phyloP scores from a whole-genome alignment of 2,113 vertebrate genomes.

The Tachycineta bicolor region DNA sequence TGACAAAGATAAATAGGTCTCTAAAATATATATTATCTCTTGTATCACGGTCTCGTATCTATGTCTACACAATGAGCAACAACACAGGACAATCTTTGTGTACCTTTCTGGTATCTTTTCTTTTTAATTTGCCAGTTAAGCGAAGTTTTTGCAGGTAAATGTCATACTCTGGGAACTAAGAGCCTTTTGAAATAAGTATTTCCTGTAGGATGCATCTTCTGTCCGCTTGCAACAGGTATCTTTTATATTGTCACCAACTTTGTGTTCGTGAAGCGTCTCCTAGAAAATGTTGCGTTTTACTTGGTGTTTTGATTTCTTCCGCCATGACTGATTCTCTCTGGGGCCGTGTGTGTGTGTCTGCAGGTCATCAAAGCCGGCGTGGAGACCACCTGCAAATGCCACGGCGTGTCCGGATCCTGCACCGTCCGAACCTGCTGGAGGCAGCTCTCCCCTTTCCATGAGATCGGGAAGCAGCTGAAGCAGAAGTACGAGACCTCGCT shows the following conservation, averaged over 20 bases:
- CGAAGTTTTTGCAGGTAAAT: background rate
- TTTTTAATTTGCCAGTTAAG: background rate
- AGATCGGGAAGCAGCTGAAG: slow-evolving; percentile 95
- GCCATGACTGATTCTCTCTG: background rate
- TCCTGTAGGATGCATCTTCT: background rate
- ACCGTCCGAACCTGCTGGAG: slow-evolving; percentile 97
- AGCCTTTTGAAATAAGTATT: background rate
- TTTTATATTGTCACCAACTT: background rate
- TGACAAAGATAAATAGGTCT: background rate
- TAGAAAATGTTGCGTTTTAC: fast-evolving
- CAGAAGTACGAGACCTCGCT: slow-evolving; percentile 92
- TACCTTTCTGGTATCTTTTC: background rate
- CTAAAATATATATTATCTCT: background rate
- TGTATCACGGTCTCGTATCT: background rate
- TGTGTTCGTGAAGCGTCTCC: background rate
- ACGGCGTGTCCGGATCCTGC: slow-evolving; percentile 95
- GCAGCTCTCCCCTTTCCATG: slow-evolving; percentile 95
- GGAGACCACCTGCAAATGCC: slow-evolving; percentile 98
- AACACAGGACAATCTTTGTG: background rate
- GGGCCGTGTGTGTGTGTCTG: background rate
- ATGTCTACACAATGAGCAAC: fast-evolving
- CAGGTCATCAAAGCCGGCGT: slow-evolving; percentile 97
- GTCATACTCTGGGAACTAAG: background rate
- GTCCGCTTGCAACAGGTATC: background rate
- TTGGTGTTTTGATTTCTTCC: background rate